Percentiles rank a stretch among this genome's conserved stretches.
These are phyloP conservation scores for Sipunculus nudus DNA, from an alignment of 2,888 invertebrate genomes.

Conservation along the genomic window DNA sequence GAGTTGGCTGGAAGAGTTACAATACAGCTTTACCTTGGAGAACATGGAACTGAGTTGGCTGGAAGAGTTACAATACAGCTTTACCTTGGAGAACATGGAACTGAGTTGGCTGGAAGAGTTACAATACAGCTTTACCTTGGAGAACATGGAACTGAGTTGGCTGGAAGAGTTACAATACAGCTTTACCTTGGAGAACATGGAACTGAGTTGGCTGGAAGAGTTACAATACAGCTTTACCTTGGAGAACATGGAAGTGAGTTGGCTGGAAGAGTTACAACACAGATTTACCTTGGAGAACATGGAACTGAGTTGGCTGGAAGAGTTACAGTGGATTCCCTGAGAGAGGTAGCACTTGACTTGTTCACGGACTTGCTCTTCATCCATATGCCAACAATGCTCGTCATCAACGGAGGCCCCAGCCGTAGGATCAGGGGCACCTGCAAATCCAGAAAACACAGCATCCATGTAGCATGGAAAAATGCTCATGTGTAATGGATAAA, in stretches of 20 bases:
- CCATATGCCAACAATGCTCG: slow-evolving; percentile 86
- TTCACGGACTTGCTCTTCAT: slow-evolving; percentile 87
- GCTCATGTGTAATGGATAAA: neutral
- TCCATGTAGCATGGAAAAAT: neutral
- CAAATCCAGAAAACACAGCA: too few relatives aligned
- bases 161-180: too few relatives aligned
- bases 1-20: too few relatives aligned
- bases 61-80: too few relatives aligned
- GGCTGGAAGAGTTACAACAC: slow-evolving; percentile 85
- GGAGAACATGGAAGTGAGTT: slow-evolving; percentile 84
- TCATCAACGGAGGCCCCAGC: slow-evolving; percentile 86
- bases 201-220: slow-evolving; percentile 84
- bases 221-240: slow-evolving; percentile 87
- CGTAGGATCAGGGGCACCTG: slow-evolving; percentile 86
- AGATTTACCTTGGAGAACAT: slow-evolving; percentile 83
- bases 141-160: too few relatives aligned
- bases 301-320: slow-evolving; percentile 84
- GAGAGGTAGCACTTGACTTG: slow-evolving; percentile 84
- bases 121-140: too few relatives aligned
- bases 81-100: too few relatives aligned
- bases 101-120: too few relatives aligned
- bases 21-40: too few relatives aligned
- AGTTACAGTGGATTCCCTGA: slow-evolving; percentile 85
- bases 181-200: slow-evolving; percentile 85
- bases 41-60: too few relatives aligned